A percentile compares a stretch with the other conserved stretches of the same genome.
Conservation (phyloP, 2,113 vertebrate species). For the Eupsittula cactorum region DNA sequence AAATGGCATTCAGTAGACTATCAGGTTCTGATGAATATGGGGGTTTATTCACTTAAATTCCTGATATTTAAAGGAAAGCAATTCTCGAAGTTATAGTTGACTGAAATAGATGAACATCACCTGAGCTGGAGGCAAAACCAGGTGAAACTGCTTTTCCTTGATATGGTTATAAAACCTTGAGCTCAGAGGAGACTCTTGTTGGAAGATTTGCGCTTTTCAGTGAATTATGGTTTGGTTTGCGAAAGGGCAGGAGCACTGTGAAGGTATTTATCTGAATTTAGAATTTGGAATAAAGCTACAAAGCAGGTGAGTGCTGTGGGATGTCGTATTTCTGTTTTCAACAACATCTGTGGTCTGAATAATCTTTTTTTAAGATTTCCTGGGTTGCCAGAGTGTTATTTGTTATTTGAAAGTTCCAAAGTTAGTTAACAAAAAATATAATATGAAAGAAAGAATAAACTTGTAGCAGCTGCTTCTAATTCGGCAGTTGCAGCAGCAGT, state of each 20-base stretch:
- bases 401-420: neutral
- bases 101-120: neutral
- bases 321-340: neutral
- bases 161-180: neutral
- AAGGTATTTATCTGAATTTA: neutral
- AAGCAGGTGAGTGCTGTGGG: neutral
- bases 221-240: neutral
- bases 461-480: neutral
- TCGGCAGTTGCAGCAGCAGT: neutral
- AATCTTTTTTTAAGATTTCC: neutral
- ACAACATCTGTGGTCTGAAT: neutral
- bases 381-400: neutral
- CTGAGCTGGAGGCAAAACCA: neutral
- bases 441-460: neutral
- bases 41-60: neutral
- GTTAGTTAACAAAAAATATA: neutral
- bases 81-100: neutral
- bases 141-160: neutral
- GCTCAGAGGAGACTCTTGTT: fast-evolving
- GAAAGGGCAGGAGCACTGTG: neutral
- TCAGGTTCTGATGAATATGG: neutral
- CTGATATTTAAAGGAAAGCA: neutral
- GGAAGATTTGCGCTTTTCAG: neutral
- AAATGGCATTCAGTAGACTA: neutral
- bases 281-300: neutral